Percentiles rank a stretch among this genome's conserved stretches.
phyloP scores from a whole-genome alignment of 1,140 invertebrate species.

The Diprion similis region DNA sequence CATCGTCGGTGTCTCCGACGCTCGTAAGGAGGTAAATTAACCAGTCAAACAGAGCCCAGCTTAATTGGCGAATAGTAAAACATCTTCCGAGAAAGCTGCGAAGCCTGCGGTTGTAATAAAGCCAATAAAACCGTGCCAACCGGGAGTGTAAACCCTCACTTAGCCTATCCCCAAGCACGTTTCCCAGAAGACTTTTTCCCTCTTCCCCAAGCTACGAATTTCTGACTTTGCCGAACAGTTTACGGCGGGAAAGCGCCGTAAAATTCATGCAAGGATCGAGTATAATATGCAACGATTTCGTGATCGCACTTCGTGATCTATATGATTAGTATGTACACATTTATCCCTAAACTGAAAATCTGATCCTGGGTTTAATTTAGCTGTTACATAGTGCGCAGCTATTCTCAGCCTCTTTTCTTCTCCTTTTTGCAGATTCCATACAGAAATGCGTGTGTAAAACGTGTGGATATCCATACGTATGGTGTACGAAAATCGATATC shows the following conservation, averaged over 20 bases:
- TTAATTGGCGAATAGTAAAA: not conserved
- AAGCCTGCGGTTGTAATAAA: slow-evolving; percentile 1
- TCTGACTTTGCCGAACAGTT: not conserved
- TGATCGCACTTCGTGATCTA: no score
- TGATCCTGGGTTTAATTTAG: no score
- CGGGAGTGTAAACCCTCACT: not conserved
- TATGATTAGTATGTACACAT: no score
- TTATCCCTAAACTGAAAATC: no score
- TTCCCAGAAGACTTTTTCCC: not conserved
- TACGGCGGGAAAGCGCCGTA: no score
- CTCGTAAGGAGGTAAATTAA: not conserved
- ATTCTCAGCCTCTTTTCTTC: no score
- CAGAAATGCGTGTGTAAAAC: not conserved
- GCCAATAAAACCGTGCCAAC: not conserved
- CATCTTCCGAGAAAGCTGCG: not conserved
- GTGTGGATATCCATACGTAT: not conserved
- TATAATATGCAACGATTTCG: no score
- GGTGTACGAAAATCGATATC: not conserved
- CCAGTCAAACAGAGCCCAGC: not conserved
- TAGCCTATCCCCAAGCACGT: not conserved
- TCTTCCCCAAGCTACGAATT: not conserved
- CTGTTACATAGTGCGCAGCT: no score
- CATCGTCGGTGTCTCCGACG: not conserved
- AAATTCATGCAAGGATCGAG: no score
- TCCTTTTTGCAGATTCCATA: no score